phyloP scores from a whole-genome alignment of 2,113 vertebrate genomes.

The Arenaria interpres region DNA sequence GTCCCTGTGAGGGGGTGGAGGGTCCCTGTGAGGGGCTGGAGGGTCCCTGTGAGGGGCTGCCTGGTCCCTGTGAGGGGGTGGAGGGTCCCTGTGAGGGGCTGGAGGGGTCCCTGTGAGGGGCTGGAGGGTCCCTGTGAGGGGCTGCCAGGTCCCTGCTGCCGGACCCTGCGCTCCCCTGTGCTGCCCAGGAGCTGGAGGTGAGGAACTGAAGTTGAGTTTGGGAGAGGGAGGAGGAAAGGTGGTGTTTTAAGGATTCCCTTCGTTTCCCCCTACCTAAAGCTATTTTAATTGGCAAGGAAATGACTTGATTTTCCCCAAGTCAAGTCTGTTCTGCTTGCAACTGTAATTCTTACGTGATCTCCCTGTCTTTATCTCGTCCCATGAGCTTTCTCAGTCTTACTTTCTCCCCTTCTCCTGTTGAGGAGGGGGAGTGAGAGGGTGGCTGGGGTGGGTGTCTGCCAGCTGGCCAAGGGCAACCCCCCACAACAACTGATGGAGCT shows the following conservation, averaged over 20 bases:
- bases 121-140: too few species aligned
- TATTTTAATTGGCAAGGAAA: background rate
- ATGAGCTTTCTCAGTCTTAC: background rate
- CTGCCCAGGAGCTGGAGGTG: background rate
- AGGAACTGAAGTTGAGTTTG: background rate
- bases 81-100: too few species aligned
- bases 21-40: too few species aligned
- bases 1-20: too few species aligned
- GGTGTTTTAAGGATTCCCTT: background rate
- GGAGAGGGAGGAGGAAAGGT: background rate
- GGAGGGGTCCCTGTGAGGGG: too few species aligned
- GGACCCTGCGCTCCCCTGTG: too few species aligned
- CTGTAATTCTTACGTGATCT: rapidly evolving
- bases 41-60: too few species aligned
- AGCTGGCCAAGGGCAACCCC: background rate
- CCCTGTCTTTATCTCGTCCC: too few species aligned
- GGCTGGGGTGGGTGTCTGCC: background rate
- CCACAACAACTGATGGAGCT: background rate
- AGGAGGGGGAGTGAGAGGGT: background rate
- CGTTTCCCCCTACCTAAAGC: background rate
- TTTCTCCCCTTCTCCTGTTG: background rate
- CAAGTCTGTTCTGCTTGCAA: background rate
- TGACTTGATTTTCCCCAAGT: background rate
- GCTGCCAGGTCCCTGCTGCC: too few species aligned
- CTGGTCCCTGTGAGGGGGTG: too few species aligned